Evolutionary conservation across 2,888 invertebrate genomes (phyloP), one percentile per base, ranked within the genome.

Genomic region (Caenorhabditis sulstoni): DNA sequence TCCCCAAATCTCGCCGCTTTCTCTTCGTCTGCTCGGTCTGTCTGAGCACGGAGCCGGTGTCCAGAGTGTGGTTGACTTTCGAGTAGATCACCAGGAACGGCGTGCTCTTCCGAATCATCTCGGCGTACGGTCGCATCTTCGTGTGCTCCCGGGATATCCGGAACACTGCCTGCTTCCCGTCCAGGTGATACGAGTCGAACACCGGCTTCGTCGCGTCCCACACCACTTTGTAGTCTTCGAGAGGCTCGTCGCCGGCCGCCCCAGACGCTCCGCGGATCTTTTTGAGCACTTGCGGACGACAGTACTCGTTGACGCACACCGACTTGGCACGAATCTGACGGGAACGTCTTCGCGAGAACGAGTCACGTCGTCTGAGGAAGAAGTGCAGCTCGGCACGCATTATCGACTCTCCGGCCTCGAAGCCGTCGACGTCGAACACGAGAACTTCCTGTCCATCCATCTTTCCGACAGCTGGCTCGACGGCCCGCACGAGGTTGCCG

Each of bases 381-480:
- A 84, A 84, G 44, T 84, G 84, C 8, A 84, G 68, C 29, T 84
- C 84, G n/a, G 77, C 84, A 41, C 81, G 29, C 79, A 80, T 78
- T 1, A 83, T 80, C 41, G 82, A 57, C 61, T 84, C 84, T 1
- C 81, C 55, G 8, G 79, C 39, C 11, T 79, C 70, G 57, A 80
- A 80, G 29, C 66, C 67, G 1, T 75, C 80, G 16, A 84, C 78
- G 58, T 84, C 82, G 55, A 82, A 84, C 12, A 84, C 81, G 2
- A 84, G 52, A 1, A 84, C 84, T 66, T 84, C 82, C 61, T 82
- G 73, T 3, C 79, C 82, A 3, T 82, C 79, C 14, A 79, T 29
- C 73, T 83, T 83, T 35, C 81, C 83, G 14, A 84, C 81, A 9
- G 81, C 75, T 0, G 84, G 81, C 20, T 82, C 81, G 18, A 84